phyloP scores from a whole-genome alignment of 2,888 invertebrate species.

The Hipparchia semele region DNA sequence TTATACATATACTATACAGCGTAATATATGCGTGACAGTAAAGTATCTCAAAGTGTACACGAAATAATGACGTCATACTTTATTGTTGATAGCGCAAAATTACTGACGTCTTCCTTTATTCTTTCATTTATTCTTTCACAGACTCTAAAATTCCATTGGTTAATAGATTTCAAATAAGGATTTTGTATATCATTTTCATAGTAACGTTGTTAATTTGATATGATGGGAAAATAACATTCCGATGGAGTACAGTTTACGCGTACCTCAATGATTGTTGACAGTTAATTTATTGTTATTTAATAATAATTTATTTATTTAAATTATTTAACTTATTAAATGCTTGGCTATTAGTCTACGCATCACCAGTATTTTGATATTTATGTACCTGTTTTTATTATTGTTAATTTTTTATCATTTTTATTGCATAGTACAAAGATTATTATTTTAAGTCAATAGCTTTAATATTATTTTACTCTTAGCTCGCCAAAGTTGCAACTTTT shows the following conservation, averaged over 20 bases:
- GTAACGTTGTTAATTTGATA: no score
- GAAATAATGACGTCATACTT: no score
- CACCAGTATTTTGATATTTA: constrained; percentile 40
- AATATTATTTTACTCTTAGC: constrained; percentile 49
- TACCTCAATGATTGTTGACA: constrained; percentile 66
- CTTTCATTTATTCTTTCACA: no score
- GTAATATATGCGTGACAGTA: neutral
- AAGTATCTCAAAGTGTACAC: neutral
- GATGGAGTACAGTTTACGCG: constrained; percentile 55
- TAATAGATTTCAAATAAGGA: no score
- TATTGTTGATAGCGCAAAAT: no score
- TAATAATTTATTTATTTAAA: constrained; percentile 76
- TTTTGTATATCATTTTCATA: no score
- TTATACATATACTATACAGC: no score
- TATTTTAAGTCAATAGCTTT: constrained; percentile 61
- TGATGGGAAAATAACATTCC: neutral
- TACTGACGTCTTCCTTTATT: no score
- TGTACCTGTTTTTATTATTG: constrained; percentile 40
- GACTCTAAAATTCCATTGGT: no score
- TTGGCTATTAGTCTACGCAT: constrained; percentile 38
- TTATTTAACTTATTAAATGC: constrained; percentile 49
- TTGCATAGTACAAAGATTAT: constrained; percentile 65
- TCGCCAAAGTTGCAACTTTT: constrained; percentile 42
- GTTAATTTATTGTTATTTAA: constrained; percentile 72
- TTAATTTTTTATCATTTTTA: constrained; percentile 37